Evolutionary conservation across 2,113 vertebrate genomes (phyloP).

Genomic region (Pelusios castaneus): DNA sequence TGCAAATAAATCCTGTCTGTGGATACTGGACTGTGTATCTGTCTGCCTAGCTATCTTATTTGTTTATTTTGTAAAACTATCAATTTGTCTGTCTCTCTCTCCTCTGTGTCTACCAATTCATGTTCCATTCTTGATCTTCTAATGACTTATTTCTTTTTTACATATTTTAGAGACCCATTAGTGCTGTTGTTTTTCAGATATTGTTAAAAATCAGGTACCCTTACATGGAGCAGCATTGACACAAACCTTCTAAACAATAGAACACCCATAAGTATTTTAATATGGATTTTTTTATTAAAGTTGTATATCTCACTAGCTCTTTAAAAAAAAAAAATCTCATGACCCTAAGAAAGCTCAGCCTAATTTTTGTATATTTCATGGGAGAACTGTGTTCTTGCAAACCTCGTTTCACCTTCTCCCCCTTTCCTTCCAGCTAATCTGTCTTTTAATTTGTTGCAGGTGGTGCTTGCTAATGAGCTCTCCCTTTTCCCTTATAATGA

Average conservation of each 20-base stretch:
- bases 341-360: constrained; percentile 50
- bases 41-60: constrained; percentile 24
- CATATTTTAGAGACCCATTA: constrained; percentile 64
- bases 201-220: constrained; percentile 21
- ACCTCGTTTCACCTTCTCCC: neutral
- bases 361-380: constrained; percentile 47
- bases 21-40: constrained; percentile 26
- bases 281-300: constrained; percentile 74
- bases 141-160: constrained; percentile 55
- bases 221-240: neutral
- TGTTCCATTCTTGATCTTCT: neutral
- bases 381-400: constrained; percentile 36
- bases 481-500: constrained; percentile 45
- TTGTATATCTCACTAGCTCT: constrained; percentile 58
- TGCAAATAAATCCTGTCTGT: constrained; percentile 64
- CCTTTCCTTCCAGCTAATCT: constrained; percentile 31
- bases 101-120: constrained; percentile 24
- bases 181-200: constrained; percentile 30
- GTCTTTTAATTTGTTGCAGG: constrained; percentile 72
- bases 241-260: constrained; percentile 19
- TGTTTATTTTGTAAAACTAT: constrained; percentile 7
- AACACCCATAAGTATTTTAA: constrained; percentile 45
- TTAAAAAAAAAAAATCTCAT: neutral
- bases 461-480: constrained; percentile 59
- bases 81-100: constrained; percentile 38